phyloP scores from a whole-genome alignment of 23 tunicate genomes.

The Halocynthia aurantium region DNA sequence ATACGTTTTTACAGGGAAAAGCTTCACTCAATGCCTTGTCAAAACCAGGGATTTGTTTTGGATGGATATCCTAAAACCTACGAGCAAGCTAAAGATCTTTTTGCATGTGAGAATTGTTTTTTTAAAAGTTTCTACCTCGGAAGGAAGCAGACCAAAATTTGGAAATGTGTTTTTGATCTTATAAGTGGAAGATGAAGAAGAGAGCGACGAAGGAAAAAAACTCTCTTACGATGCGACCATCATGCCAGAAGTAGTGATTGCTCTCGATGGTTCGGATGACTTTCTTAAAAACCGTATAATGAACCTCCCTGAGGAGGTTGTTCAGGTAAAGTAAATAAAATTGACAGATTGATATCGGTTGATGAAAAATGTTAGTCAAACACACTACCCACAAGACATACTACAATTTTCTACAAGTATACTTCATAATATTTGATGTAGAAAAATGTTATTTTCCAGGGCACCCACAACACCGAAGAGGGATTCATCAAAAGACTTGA shows the following conservation, averaged over 20 bases:
- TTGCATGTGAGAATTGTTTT: constrained; percentile 34
- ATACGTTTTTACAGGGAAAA: constrained; percentile 72
- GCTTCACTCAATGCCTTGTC: constrained; percentile 89
- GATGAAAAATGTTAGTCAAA: no score
- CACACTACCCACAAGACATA: no score
- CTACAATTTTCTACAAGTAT: not conserved
- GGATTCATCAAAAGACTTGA: constrained; percentile 83
- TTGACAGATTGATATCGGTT: not conserved
- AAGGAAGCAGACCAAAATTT: not conserved
- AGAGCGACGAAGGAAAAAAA: constrained; percentile 52
- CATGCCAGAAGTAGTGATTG: constrained; percentile 89
- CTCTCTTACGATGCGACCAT: constrained; percentile 41
- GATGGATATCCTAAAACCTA: constrained; percentile 98
- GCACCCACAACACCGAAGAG: constrained; percentile 97
- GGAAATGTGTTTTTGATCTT: not conserved
- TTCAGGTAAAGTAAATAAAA: constrained; percentile 56
- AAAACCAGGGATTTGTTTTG: constrained; percentile 91
- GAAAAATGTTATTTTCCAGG: constrained; percentile 21
- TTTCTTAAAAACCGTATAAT: constrained; percentile 86
- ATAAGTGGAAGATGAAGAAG: constrained; percentile 89
- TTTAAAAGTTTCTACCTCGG: not conserved
- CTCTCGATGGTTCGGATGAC: constrained; percentile 61
- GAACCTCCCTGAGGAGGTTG: constrained; percentile 94
- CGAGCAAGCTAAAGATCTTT: constrained; percentile 94
- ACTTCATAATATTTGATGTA: not conserved